Evolutionary conservation across 2,113 vertebrate species (phyloP), one percentile per base, ranked within the genome.

Genomic region (Numida meleagris): DNA sequence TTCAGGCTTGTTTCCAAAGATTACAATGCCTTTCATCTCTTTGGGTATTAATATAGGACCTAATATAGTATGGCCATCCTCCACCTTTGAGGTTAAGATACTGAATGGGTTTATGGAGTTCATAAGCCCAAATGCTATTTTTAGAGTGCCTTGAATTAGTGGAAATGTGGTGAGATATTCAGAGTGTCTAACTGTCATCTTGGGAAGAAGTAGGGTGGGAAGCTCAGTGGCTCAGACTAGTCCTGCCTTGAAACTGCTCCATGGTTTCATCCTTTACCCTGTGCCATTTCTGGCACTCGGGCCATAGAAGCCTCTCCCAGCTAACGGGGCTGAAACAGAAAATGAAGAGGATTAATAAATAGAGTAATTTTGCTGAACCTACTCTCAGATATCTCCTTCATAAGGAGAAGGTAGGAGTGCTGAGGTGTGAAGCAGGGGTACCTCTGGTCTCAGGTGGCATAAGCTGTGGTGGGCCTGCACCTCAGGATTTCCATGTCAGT

Each of bases 1-100:
- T 79, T 14, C 8, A 42, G 23, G 21, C 82, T 93, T 86, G 8
- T 91, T 91, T 91, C 12, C n/a, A 73, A 75, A 70, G 21, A 27
- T 19, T 65, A 9, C 36, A 53, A 45, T 29, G 24, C 57, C 33
- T 67, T 88, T 51, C 42, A 61, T 84, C 12, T 65, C 58, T 89
- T 58, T 73, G 33, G 15, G 8, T 82, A 17, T 73, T 68, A 72
- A 67, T 87, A 29, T 14, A 73, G 34, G 12, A 3, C 25, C 25
- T 76, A 10, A 55, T 55, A 58, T 1, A 45, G 23, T 36, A 79
- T 43, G 21, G 19, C 17, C 6, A 7, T 79, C n/a, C 27, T 70
- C 48, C 9, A 16, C 31, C 38, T 88, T 25, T 0, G 11, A 82
- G 6, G 33, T 71, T 71, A 81, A 90, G 57, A 46, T 63, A 66